Percentiles rank a stretch among this genome's conserved stretches.
These are phyloP conservation scores for Stigmatopora nigra DNA, from an alignment of 2,113 vertebrate genomes.

Conservation along the genomic window DNA sequence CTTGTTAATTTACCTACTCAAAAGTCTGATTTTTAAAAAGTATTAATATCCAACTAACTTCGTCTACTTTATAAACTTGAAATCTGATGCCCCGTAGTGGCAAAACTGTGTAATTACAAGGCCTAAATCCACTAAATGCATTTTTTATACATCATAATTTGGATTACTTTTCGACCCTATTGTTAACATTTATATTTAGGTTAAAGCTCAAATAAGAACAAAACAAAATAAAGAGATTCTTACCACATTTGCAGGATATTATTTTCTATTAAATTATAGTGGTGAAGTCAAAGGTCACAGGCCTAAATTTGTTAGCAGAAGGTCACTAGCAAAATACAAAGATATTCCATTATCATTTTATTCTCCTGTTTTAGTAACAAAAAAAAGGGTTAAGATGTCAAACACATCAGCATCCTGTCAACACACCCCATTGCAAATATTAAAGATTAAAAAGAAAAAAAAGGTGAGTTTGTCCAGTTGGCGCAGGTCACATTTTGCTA, in stretches of 20 bases:
- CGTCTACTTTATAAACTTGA: not conserved
- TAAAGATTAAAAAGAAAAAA: constrained; percentile 18
- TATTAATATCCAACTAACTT: not conserved
- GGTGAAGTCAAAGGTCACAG: too few relatives aligned
- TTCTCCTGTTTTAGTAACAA: constrained; percentile 53
- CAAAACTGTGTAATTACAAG: not conserved
- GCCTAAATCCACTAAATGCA: too few relatives aligned
- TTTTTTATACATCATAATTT: too few relatives aligned
- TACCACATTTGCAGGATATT: too few relatives aligned
- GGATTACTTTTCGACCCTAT: too few relatives aligned
- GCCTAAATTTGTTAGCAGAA: too few relatives aligned
- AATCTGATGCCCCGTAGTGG: constrained; percentile 36
- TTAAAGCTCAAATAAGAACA: too few relatives aligned
- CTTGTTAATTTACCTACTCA: too few relatives aligned
- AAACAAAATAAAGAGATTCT: too few relatives aligned
- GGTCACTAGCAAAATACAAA: not conserved
- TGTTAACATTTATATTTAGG: too few relatives aligned
- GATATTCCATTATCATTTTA: constrained; percentile 54
- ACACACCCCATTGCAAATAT: constrained; percentile 23
- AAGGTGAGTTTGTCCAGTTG: constrained; percentile 33
- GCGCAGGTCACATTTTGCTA: constrained; percentile 33
- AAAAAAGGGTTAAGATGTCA: constrained; percentile 24
- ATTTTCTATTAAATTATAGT: too few relatives aligned
- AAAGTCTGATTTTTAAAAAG: too few relatives aligned
- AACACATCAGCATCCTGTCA: constrained; percentile 22